A percentile compares a stretch with the other conserved stretches of the same genome.
Conservation (phyloP, 2,113 vertebrate genomes). For the Procavia capensis region DNA sequence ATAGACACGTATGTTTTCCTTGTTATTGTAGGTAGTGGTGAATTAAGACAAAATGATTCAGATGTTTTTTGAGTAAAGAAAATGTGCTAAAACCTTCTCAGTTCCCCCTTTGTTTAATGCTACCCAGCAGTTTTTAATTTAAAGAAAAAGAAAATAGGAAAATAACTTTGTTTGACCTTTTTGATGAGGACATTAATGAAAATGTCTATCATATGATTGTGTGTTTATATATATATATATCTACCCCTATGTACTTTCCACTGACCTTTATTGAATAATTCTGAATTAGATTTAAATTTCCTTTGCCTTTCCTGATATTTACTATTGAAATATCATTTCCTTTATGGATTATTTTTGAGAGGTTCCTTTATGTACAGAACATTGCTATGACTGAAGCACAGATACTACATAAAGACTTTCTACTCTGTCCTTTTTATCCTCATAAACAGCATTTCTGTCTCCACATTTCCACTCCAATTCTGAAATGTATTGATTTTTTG, state of each 20-base stretch:
- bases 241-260: slow-evolving; percentile 27
- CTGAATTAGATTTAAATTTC: slow-evolving; percentile 74
- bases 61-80: background rate
- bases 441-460: background rate
- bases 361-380: slow-evolving; percentile 45
- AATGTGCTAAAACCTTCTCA: background rate
- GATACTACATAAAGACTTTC: slow-evolving; percentile 36
- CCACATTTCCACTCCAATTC: background rate
- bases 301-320: slow-evolving; percentile 74
- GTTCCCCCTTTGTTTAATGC: background rate
- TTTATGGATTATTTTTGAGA: slow-evolving; percentile 65
- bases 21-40: background rate
- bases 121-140: background rate
- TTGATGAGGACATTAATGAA: slow-evolving; percentile 72
- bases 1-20: background rate
- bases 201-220: slow-evolving; percentile 64
- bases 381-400: slow-evolving; percentile 48
- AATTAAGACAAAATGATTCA: background rate
- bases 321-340: slow-evolving; percentile 77
- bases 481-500: background rate
- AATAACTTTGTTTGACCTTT: slow-evolving; percentile 74
- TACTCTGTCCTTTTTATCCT: background rate
- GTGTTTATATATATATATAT: too few relatives aligned
- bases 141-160: slow-evolving; percentile 45
- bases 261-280: slow-evolving; percentile 79